These are phyloP conservation scores for Scarus forsteni DNA, from an alignment of 2,797 vertebrate genomes.

Conservation along the genomic window DNA sequence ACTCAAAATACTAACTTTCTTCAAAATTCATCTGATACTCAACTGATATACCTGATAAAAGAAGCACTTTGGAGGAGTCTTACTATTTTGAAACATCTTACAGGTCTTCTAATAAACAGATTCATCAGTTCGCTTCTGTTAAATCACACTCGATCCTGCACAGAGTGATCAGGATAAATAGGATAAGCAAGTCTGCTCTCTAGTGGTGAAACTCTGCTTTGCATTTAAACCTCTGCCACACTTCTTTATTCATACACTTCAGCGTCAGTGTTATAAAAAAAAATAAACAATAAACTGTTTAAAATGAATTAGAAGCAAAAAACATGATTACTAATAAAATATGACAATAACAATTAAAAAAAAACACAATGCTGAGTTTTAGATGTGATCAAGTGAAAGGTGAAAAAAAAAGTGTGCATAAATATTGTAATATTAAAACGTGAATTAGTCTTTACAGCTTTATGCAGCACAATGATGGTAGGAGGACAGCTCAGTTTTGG, in stretches of 20 bases:
- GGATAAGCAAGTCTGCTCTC: slow-evolving; percentile 68
- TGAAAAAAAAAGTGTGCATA: too few species aligned
- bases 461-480: too few species aligned
- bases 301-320: too few species aligned
- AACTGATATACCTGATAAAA: background rate
- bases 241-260: background rate
- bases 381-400: too few species aligned
- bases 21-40: background rate
- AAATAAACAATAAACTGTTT: too few species aligned
- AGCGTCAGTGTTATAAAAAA: background rate
- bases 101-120: background rate
- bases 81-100: too few species aligned
- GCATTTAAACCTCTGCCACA: background rate
- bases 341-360: too few species aligned
- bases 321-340: too few species aligned
- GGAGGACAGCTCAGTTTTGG: too few species aligned
- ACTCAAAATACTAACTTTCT: slow-evolving; percentile 12
- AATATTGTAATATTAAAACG: too few species aligned
- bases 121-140: background rate
- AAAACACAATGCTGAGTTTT: too few species aligned
- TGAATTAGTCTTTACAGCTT: too few species aligned
- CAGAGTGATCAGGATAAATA: slow-evolving; percentile 3
- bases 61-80: background rate
- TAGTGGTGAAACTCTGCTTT: slow-evolving; percentile 53
- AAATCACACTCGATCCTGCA: background rate